These are phyloP conservation scores for Oryzias celebensis DNA, from an alignment of 2,113 vertebrate genomes.

Conservation along the genomic window DNA sequence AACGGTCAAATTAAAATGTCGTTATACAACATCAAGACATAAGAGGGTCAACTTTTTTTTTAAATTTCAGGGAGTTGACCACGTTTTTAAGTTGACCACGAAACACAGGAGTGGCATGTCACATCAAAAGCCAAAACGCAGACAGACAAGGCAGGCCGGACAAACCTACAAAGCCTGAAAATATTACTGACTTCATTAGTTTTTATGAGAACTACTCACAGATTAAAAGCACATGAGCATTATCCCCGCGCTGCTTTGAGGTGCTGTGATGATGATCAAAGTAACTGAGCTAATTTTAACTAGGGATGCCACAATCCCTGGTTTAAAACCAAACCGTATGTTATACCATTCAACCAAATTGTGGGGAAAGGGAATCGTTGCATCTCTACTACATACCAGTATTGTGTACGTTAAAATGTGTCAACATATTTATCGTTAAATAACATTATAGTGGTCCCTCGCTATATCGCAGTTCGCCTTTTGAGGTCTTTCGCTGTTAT, in stretches of 20 bases:
- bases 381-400: too few species aligned
- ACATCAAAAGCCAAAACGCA: not conserved
- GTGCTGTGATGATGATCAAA: too few species aligned
- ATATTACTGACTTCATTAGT: not conserved
- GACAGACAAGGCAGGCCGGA: not conserved
- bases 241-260: not conserved
- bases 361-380: too few species aligned
- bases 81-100: slow-evolving; percentile 13
- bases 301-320: too few species aligned
- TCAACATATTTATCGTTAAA: too few species aligned
- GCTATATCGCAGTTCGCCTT: too few species aligned
- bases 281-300: too few species aligned
- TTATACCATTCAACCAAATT: too few species aligned
- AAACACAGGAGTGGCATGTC: not conserved
- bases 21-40: slow-evolving; percentile 2
- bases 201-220: not conserved
- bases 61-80: slow-evolving; percentile 10
- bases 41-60: slow-evolving; percentile 13
- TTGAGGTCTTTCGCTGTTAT: too few species aligned
- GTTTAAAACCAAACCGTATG: too few species aligned
- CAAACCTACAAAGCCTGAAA: not conserved
- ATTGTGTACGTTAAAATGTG: too few species aligned
- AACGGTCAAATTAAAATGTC: slow-evolving; percentile 18
- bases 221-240: slow-evolving; percentile 11
- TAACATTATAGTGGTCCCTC: too few species aligned